Evolutionary conservation across 2,797 vertebrate species (phyloP), one percentile per base, ranked within the genome.

Genomic region (Acanthurus lineatus): DNA sequence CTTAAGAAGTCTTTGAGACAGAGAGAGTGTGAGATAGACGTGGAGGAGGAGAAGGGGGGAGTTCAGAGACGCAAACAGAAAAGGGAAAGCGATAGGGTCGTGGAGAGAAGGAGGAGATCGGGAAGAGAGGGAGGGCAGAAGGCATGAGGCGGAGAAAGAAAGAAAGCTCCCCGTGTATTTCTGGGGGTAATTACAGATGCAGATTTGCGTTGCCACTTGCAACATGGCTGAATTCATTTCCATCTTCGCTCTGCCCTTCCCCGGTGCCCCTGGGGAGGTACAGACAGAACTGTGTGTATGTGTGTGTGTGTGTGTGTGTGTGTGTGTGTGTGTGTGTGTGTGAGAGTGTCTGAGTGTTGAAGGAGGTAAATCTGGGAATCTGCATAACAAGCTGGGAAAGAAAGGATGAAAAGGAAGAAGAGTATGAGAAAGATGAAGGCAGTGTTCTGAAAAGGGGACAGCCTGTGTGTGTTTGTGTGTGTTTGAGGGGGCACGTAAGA

Each of bases 211-310:
- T 96, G 95, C 94, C 95, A 96, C 95, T 95, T 94, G 94, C 94
- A 95, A 95, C 94, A 95, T 96, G 93, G 93, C 94, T 95, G 95
- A 95, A 95, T 96, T 96, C 94, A 96, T 96, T 96, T 96, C 93
- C 94, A 95, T 95, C 92, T 93, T 94, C 73, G 49, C 91, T 93
- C 92, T 95, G 94, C 94, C 93, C 93, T 95, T 95, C 94, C 92
- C 86, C 69, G 64, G 78, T 90, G 88, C 94, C 94, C 94, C 94
- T 91, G 91, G 95, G 95, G 95, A 96, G 93, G 88, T 80, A 76
- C 86, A 91, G 83, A 90, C 86, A 91, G 76, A 84, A 83, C 79
- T 76, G 76, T 79, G 79, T 77, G 64, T 73, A 57, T 88, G 72
- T 76, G 73, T 76, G 70, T 75, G 64, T 84, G 69, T 79, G 71